Percentiles rank a stretch among this genome's conserved stretches.
phyloP scores from a whole-genome alignment of 1,140 invertebrate genomes.

The Stratiolaelaps scimitus region DNA sequence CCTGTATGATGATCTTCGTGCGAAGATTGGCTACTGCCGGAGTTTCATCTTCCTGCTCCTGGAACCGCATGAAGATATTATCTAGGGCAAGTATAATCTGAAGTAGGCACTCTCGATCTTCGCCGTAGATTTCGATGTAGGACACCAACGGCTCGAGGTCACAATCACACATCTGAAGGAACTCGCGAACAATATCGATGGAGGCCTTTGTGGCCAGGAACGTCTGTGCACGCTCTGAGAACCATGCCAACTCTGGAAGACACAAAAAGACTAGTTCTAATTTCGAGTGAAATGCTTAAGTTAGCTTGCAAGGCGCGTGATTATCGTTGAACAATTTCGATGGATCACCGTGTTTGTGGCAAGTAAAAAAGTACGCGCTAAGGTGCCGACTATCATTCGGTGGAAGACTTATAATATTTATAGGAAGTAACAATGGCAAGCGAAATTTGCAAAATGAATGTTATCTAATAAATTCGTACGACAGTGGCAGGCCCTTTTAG shows the following conservation, averaged over 20 bases:
- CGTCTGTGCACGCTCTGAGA: constrained; percentile 1
- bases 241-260: constrained; percentile 8
- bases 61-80: constrained; percentile 2
- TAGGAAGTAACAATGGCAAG: too few species aligned
- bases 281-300: too few species aligned
- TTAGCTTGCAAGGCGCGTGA: too few species aligned
- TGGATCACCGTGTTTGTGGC: too few species aligned
- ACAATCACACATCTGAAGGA: constrained; percentile 17
- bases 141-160: not conserved
- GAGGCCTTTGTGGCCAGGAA: not conserved
- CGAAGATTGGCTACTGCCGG: not conserved
- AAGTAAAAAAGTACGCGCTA: too few species aligned
- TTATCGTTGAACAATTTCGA: too few species aligned
- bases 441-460: too few species aligned
- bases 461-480: too few species aligned
- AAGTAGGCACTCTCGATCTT: not conserved
- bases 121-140: not conserved
- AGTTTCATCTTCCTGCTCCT: not conserved
- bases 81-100: constrained; percentile 13
- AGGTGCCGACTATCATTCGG: too few species aligned
- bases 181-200: constrained; percentile 14
- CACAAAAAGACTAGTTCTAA: not conserved
- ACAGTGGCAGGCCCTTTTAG: too few species aligned
- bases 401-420: too few species aligned
- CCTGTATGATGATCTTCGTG: constrained; percentile 1